Evolutionary conservation across 2,797 vertebrate genomes (phyloP).

Genomic region (Mallotus villosus): DNA sequence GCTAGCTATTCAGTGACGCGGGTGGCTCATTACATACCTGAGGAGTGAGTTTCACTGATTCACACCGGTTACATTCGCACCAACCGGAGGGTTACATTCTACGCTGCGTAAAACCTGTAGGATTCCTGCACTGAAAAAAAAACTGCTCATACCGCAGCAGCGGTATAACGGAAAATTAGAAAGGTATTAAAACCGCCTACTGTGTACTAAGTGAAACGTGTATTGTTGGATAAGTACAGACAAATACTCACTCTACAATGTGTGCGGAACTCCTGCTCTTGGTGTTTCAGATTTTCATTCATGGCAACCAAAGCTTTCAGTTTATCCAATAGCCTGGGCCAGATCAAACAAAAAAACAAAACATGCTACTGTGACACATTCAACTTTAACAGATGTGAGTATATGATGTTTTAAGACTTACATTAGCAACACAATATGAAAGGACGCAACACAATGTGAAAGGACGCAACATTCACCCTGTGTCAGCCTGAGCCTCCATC

Average conservation of each 20-base stretch:
- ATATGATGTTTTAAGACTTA: background rate
- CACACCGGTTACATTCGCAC: too few relatives aligned
- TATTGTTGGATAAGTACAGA: background rate
- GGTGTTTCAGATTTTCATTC: conserved; percentile 92
- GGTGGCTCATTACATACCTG: too few relatives aligned
- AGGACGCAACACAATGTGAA: too few relatives aligned
- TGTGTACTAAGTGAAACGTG: background rate
- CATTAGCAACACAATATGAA: background rate
- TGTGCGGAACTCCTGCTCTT: conserved; percentile 92
- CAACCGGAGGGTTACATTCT: too few relatives aligned
- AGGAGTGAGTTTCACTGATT: too few relatives aligned
- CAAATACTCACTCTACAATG: conserved; percentile 89
- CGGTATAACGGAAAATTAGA: too few relatives aligned
- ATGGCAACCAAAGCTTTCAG: conserved; percentile 87
- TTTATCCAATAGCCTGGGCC: conserved; percentile 82
- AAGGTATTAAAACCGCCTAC: too few relatives aligned
- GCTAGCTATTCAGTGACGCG: too few relatives aligned
- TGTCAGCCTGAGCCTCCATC: conserved; percentile 85
- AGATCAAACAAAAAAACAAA: background rate
- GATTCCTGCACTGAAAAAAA: too few relatives aligned
- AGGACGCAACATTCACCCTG: conserved; percentile 66
- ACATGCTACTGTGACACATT: background rate
- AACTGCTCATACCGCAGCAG: too few relatives aligned
- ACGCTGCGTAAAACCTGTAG: too few relatives aligned
- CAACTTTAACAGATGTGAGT: background rate